Base-by-base conservation (phyloP, 2,797 vertebrate species). In the Carapus acus region DNA sequence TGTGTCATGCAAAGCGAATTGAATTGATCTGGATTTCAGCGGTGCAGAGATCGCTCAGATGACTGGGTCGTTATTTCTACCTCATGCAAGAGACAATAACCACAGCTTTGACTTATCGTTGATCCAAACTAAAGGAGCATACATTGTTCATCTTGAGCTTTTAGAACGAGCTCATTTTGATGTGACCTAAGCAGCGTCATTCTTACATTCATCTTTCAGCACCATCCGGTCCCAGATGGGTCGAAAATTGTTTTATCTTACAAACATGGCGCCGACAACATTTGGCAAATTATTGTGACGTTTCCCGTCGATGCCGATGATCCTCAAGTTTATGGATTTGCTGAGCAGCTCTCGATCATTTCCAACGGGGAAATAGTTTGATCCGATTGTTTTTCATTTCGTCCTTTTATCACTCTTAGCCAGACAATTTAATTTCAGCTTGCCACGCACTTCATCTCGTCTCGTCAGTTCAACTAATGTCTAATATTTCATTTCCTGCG, bases 1-100 rank as follows among this genome's bases (percentile, higher is more conserved):
- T 60, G 36, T 43, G 40, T 49, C 65, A 51, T 44, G 14, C 53
- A 27, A 13, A 58, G 39, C 34, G 45, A 49, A 62, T 79, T 57
- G 61, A 67, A 53, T 34, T 64, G 50, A 82, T 72, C 58, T 49
- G 54, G 40, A 66, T 54, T 44, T 23, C 53, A 41, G 36, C 34
- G 8, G 59, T 47, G 52, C 61, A 72, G 69, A 76, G 54, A 70
- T 67, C 72, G 43, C 17, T 2, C 17, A 48, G 58, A 73, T 41
- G 3, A 49, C 61, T 73, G 54, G 54, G 45, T 9, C 9, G 24
- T 5, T 27, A 9, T 62, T 62, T 68, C 65, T 43, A 69, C 53
- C 64, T 45, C 34, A 23, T 14, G 37, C 9, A 22, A 49, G 19
- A 59, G 55, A 67, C 70, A 63, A 72, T 76, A 48, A 72, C 66